These are phyloP conservation scores for Chloroclysta siterata DNA, from an alignment of 2,888 invertebrate species.

Conservation along the genomic window DNA sequence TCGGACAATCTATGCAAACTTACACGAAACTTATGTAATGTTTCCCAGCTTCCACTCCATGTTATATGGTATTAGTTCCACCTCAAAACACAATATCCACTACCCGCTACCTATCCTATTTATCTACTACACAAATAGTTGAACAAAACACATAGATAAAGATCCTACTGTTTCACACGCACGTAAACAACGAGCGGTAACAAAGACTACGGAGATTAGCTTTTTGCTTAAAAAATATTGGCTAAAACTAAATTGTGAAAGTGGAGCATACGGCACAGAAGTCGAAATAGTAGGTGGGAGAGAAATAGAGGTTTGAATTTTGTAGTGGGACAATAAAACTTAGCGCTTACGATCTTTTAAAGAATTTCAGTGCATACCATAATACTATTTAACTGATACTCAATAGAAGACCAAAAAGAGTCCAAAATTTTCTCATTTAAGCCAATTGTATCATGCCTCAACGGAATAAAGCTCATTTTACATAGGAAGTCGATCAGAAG, in stretches of 20 bases:
- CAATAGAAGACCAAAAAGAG: too few species aligned
- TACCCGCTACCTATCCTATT: background rate
- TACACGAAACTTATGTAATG: slow-evolving; percentile 4
- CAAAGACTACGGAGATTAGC: slow-evolving; percentile 44
- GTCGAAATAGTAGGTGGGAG: too few species aligned
- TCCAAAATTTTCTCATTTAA: background rate
- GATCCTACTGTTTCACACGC: slow-evolving; percentile 19
- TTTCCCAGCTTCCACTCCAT: background rate
- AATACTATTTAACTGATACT: too few species aligned
- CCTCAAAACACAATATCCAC: background rate
- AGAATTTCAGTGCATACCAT: too few species aligned
- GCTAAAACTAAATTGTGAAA: slow-evolving; percentile 41
- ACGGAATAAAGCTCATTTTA: slow-evolving; percentile 19
- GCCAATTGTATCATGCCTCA: background rate
- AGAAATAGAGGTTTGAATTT: too few species aligned
- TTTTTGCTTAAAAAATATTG: slow-evolving; percentile 48
- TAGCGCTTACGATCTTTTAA: too few species aligned
- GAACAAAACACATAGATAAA: slow-evolving; percentile 20
- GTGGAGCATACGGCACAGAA: slow-evolving; percentile 21
- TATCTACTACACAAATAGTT: slow-evolving; percentile 15
- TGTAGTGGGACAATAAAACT: too few species aligned
- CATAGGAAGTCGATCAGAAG: slow-evolving; percentile 5
- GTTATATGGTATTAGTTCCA: background rate
- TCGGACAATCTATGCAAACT: slow-evolving; percentile 2
- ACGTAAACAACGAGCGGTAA: slow-evolving; percentile 31